A percentile compares a stretch with the other conserved stretches of the same genome.
phyloP scores from a whole-genome alignment of 2,113 vertebrate species.

The Odocoileus virginianus region DNA sequence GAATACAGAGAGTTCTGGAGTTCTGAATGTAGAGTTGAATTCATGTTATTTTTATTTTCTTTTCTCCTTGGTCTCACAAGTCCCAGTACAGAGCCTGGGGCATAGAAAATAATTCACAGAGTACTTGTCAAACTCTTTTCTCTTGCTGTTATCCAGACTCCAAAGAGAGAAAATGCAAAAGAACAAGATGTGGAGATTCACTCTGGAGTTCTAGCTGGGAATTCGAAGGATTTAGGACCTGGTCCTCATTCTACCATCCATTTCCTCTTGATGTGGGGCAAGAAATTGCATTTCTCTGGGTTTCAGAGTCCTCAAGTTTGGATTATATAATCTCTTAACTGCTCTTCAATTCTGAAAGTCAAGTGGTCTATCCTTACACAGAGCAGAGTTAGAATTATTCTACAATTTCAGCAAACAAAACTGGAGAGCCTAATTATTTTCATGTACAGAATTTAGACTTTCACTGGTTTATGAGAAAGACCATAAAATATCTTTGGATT shows the following conservation, averaged over 20 bases:
- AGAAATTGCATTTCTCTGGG: neutral
- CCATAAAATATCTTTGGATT: neutral
- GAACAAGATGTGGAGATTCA: neutral
- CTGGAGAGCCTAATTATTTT: neutral
- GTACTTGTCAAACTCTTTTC: neutral
- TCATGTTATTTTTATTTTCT: neutral
- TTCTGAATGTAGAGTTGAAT: neutral
- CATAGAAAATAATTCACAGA: neutral
- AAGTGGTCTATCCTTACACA: neutral
- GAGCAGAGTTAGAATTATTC: neutral
- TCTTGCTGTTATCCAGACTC: neutral
- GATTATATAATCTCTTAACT: neutral
- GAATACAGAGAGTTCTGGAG: neutral
- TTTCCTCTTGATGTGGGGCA: neutral
- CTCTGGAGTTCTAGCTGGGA: neutral
- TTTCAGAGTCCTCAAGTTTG: neutral
- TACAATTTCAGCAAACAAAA: neutral
- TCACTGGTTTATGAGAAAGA: neutral
- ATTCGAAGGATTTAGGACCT: neutral
- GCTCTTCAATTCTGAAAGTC: neutral
- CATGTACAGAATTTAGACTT: neutral
- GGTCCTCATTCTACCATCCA: rapidly evolving
- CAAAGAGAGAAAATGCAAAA: neutral
- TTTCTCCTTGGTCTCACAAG: neutral
- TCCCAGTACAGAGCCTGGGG: neutral